phyloP scores from a whole-genome alignment of 2,113 vertebrate species.

The Hemiprocne comata region DNA sequence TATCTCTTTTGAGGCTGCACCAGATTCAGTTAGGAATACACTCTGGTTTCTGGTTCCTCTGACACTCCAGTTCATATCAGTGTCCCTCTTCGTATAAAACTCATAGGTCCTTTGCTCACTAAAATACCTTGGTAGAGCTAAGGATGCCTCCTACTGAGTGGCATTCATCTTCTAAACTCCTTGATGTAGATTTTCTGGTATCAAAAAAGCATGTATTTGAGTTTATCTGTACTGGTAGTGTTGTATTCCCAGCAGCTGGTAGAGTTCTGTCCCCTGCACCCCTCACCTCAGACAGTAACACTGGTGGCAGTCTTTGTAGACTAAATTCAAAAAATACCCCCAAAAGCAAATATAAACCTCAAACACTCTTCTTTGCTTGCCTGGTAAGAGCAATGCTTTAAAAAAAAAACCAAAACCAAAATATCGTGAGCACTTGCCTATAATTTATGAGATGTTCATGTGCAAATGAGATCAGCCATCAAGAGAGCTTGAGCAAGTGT shows the following conservation, averaged over 20 bases:
- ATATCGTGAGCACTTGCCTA: background rate
- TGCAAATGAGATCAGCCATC: constrained; percentile 48
- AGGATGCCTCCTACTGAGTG: constrained; percentile 43
- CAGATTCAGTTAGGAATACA: constrained; percentile 60
- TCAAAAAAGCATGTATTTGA: constrained; percentile 42
- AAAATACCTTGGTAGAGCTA: constrained; percentile 3
- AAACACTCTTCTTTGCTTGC: constrained; percentile 33
- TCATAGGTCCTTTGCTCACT: background rate
- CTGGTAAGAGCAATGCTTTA: constrained; percentile 12
- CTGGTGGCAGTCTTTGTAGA: background rate
- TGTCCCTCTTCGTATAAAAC: constrained; percentile 58
- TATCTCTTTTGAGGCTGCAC: constrained; percentile 73
- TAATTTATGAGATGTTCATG: constrained; percentile 45
- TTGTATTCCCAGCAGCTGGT: constrained; percentile 51
- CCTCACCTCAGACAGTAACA: background rate
- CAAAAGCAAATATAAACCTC: background rate
- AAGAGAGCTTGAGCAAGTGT: constrained; percentile 46
- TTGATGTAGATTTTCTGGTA: constrained; percentile 52
- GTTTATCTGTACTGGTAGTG: constrained; percentile 52
- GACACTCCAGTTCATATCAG: constrained; percentile 59
- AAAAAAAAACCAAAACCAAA: background rate
- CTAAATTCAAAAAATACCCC: background rate
- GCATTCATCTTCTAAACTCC: constrained; percentile 5
- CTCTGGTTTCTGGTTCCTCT: constrained; percentile 61
- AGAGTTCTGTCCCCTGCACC: constrained; percentile 14